Base-by-base conservation (phyloP, 2,797 vertebrate species). In the Karalla daura region DNA sequence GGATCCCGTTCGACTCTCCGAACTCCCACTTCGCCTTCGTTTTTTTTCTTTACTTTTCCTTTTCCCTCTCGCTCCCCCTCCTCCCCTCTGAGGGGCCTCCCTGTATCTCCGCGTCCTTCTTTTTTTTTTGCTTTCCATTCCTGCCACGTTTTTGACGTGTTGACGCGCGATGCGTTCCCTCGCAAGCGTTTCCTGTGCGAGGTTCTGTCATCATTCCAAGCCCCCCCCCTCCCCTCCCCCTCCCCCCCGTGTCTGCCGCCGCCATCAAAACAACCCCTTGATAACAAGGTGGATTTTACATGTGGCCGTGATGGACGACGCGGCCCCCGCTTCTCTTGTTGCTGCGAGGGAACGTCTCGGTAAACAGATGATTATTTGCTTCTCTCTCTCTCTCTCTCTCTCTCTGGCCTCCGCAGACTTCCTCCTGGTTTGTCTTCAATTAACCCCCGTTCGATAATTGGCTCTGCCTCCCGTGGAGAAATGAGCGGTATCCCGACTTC, bases 401-500 rank as follows among this genome's bases (percentile, higher is more conserved):
- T n/a, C n/a, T 17, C n/a, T 53, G 43, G 36, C 46, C 50, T 76
- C 61, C 49, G 53, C 62, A 53, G 59, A 23, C 46, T 39, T 70
- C 67, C 63, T 53, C 39, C 39, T 56, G 44, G 75, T 72, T 50
- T 61, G 46, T 70, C 54, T 58, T 54, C 62, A 73, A 76, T 77
- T 83, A 77, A 78, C 76, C 69, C n/a, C 47, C 13, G 39, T 46
- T 70, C 72, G 70, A 39, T 83, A 72, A 79, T 62, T 75, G 71
- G 18, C 25, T 36, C 7, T 21, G 27, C 37, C 35, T 70, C 66
- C 77, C 25, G 33, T 37, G 30, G 63, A 78, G 55, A 68, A 74
- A 76, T 74, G 54, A 84, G 74, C 67, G 69, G 51, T 66, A 78
- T 70, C 64, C 68, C 39, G 65, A 61, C 71, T 83, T 81, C 75